Evolutionary conservation across 2,113 vertebrate species (phyloP), one percentile per base, ranked within the genome.

Genomic region (Pampusana beccarii): DNA sequence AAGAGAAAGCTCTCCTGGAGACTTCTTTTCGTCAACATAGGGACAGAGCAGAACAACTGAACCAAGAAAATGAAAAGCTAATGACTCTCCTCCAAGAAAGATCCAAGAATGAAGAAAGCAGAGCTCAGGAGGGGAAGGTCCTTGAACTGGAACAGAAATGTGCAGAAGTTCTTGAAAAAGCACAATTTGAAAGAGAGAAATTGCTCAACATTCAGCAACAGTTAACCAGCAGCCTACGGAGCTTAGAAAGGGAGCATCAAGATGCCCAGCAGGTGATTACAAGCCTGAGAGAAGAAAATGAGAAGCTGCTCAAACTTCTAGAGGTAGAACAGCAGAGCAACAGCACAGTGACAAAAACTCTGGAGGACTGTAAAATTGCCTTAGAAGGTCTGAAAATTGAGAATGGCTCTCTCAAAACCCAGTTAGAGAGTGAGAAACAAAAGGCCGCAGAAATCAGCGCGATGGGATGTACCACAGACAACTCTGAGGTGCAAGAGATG

Each of bases 191-290:
- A 94, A 98, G 99, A 44, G 99, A 99, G 95, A 99, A 99, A 86
- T 97, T 99, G 95, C 98, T 99, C 54, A 98, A 98, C 96, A 99
- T 99, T 54, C 99, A 99, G 94, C 99, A 99, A 92, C 99, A 99
- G 97, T 97, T 99, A 86, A 99, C 99, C 10, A 98, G 99, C 58
- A 99, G 99, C 93, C 95, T 99, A 6, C 95, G 99, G 58, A 98
- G 98, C 80, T 97, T 98, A 9, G 99, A 99, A 80, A 98, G 98
- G 73, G 99, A 99, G 80, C 98, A 99, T 95, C 99, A 99, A 79
- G 98, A 98, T 29, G 97, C 98, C 8, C 98, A 99, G 71, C 98
- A 98, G 16, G 95, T 98, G 79, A 97, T 98, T 21, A 93, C 95
- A 85, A 95, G 77, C 83, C 97, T 99, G 60, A 97, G 97, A 90